These are phyloP conservation scores for Cariama cristata DNA, from an alignment of 2,113 vertebrate genomes.

Conservation along the genomic window DNA sequence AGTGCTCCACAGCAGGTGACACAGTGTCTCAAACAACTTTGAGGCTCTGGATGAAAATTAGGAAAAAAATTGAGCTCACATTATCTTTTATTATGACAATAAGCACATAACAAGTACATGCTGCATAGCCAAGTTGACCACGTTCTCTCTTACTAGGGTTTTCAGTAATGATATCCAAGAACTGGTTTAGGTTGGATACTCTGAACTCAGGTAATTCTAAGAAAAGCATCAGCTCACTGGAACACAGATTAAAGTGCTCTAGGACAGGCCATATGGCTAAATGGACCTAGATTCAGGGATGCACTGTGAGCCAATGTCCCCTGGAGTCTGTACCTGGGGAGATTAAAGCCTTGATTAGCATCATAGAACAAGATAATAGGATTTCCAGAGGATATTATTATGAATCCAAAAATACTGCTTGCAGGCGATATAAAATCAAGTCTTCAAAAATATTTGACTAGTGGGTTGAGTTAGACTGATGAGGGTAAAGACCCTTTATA, in stretches of 20 bases:
- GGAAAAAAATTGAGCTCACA: not conserved
- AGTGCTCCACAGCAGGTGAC: not conserved
- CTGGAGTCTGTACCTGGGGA: not conserved
- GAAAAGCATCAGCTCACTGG: not conserved
- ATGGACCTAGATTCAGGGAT: not conserved
- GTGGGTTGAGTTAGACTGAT: not conserved
- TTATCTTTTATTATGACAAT: not conserved
- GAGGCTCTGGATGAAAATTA: not conserved
- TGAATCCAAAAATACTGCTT: not conserved
- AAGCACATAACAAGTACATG: accelerated
- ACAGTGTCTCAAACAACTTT: not conserved
- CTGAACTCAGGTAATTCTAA: not conserved
- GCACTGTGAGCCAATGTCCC: not conserved
- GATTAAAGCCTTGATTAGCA: not conserved
- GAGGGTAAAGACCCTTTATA: not conserved
- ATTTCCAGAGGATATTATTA: not conserved
- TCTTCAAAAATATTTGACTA: not conserved
- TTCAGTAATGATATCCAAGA: not conserved
- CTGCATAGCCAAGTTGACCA: not conserved
- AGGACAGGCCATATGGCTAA: not conserved
- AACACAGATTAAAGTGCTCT: not conserved
- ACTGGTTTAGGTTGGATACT: no score
- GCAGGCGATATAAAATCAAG: not conserved
- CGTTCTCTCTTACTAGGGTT: not conserved
- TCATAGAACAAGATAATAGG: not conserved